A percentile compares a stretch with the other conserved stretches of the same genome.
Conservation (phyloP, 2,113 vertebrate species). For the Paraplagusia blochii region DNA sequence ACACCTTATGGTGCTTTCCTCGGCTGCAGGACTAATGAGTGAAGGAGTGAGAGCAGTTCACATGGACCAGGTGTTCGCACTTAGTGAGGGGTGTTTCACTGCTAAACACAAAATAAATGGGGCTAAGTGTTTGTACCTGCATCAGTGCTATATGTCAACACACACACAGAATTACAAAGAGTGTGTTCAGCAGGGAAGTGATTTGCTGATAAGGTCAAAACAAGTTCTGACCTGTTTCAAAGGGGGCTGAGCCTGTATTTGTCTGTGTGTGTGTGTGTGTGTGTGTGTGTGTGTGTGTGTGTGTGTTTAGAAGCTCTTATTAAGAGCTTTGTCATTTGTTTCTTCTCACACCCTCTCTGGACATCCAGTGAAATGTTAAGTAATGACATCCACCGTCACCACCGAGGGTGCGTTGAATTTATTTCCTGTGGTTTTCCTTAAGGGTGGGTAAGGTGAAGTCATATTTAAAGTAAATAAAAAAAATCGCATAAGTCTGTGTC, state of each 20-base stretch:
- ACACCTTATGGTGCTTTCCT: too few species aligned
- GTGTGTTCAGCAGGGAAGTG: neutral
- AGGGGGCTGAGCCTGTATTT: constrained; percentile 3
- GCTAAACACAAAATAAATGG: constrained; percentile 26
- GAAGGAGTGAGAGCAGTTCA: too few species aligned
- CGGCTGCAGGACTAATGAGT: too few species aligned
- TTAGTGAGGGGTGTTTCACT: constrained; percentile 10
- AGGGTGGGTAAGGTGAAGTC: neutral
- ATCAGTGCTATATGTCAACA: constrained; percentile 21
- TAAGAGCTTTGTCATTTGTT: too few species aligned
- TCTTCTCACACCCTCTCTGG: neutral
- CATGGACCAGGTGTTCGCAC: too few species aligned
- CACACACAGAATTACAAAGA: constrained; percentile 9
- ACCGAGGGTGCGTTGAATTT: neutral
- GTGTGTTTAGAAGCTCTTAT: too few species aligned
- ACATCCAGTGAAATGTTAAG: neutral
- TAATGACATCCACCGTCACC: neutral
- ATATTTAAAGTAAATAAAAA: neutral
- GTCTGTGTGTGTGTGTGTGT: neutral
- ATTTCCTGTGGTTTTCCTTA: neutral
- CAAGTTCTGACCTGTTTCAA: constrained; percentile 21
- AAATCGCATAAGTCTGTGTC: neutral
- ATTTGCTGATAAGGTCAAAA: constrained; percentile 33
- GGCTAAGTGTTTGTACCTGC: constrained; percentile 39
- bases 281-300: too few species aligned